A percentile compares a stretch with the other conserved stretches of the same genome.
phyloP scores from a whole-genome alignment of 2,113 vertebrate genomes.

The Nycticorax nycticorax region DNA sequence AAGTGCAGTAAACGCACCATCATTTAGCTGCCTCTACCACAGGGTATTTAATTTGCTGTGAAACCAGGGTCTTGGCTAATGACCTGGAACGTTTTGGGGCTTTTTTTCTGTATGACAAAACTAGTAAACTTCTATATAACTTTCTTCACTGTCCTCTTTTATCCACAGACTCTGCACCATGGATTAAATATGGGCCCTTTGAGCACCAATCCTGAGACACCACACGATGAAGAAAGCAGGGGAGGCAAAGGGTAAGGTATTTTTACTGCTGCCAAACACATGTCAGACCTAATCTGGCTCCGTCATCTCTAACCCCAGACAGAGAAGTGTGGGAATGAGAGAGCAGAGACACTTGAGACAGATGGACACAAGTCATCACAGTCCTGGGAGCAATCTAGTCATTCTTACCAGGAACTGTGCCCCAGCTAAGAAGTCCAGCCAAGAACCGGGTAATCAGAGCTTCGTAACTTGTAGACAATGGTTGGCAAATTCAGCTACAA shows the following conservation, averaged over 20 bases:
- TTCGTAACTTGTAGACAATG: neutral
- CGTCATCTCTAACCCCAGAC: neutral
- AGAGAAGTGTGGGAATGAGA: neutral
- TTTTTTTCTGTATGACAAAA: neutral
- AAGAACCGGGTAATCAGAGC: neutral
- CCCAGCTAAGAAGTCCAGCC: neutral
- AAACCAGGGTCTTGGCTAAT: neutral
- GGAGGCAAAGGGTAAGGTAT: neutral
- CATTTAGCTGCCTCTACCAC: neutral
- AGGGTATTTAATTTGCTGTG: neutral
- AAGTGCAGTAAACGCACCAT: fast-evolving
- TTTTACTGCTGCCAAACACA: neutral
- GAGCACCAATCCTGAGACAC: neutral
- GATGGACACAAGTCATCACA: neutral
- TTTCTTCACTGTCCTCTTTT: neutral
- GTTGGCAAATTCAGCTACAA: neutral
- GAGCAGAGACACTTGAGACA: neutral
- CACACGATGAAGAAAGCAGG: neutral
- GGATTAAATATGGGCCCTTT: neutral
- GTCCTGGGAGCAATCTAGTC: neutral
- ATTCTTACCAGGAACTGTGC: fast-evolving
- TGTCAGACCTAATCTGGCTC: neutral
- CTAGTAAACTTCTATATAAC: neutral
- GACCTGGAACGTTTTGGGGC: neutral
- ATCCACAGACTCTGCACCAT: neutral